phyloP scores from a whole-genome alignment of 2,797 vertebrate genomes.

The Dromococcyx pavoninus region DNA sequence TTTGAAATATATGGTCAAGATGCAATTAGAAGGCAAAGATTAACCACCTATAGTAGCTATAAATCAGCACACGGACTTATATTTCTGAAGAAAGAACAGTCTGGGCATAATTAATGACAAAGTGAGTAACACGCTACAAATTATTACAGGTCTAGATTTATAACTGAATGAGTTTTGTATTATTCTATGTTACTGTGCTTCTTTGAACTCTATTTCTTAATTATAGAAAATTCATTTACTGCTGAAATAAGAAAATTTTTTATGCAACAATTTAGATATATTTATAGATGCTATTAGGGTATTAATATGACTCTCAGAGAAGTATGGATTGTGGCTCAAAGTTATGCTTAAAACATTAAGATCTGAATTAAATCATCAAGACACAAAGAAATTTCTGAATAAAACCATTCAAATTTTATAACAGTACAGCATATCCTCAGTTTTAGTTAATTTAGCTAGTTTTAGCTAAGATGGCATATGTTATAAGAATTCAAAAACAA shows the following conservation, averaged over 20 bases:
- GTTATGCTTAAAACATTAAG: not conserved
- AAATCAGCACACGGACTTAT: conserved; percentile 13
- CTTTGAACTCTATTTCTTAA: not conserved
- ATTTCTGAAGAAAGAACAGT: conserved; percentile 26
- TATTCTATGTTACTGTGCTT: not conserved
- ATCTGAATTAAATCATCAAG: not conserved
- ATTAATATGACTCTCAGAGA: not conserved
- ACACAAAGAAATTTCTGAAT: not conserved
- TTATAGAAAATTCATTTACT: not conserved
- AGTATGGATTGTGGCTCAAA: not conserved
- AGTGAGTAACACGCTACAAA: not conserved
- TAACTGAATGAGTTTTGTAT: not conserved
- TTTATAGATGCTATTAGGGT: not conserved
- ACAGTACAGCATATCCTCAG: not conserved
- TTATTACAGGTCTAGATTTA: not conserved
- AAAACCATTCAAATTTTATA: not conserved
- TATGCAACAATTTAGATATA: not conserved
- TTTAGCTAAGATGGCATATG: not conserved
- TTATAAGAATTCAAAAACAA: not conserved
- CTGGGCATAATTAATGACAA: conserved; percentile 16
- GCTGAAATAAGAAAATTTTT: not conserved
- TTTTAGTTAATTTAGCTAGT: not conserved
- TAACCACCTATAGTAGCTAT: not conserved
- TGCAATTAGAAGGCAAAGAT: conserved; percentile 35
- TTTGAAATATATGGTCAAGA: conserved; percentile 44